Base-by-base conservation (phyloP, 2,888 invertebrate genomes). In the Hartigia nigra region DNA sequence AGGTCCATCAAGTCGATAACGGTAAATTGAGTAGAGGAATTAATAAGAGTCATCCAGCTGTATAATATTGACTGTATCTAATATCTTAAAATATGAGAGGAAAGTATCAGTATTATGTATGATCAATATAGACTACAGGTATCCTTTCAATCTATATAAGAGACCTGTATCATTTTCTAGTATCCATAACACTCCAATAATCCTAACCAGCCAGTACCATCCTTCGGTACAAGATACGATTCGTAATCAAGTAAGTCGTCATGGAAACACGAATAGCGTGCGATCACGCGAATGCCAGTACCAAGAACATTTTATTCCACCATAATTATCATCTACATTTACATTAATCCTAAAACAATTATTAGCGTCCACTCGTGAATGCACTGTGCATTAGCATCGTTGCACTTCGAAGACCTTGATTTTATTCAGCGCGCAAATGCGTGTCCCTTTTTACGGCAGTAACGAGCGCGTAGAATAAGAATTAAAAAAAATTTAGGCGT, bases 1-100 rank as follows among this genome's bases (percentile, higher is more conserved):
- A 90, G 84, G 78, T 86, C 34, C 86, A 88, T 80, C 90, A 91
- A 31, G 86, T 89, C 34, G 91, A 91, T 80, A 91, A 91, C 84
- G 91, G 91, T 91, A 91, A 84, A 84, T 84, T 82, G 70, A 55
- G 77, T 78, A 72, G 55, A 55, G 55, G 55, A 55, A 23, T 55
- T 23, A 55, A 23, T n/a, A 23, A 23, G 55, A 55, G 23, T 55
- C 2, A 55, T 23, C 0, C 23, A 55, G 1, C 39, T 55, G 23
- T 39, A 55, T 55, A 23, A 55, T 23, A 55, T 55, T 23, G 23
- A 55, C 55, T 55, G 55, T 55, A 55, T 55, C 55, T 5, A 55
- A 9, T 23, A 9, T 55, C 55, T 55, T 55, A 55, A 55, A 55
- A 55, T 55, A 23, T 55, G 2, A 55, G 39, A 39, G 55, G 9